A percentile compares a stretch with the other conserved stretches of the same genome.
phyloP scores from a whole-genome alignment of 2,797 vertebrate species.

The Rhinichthys osculus region DNA sequence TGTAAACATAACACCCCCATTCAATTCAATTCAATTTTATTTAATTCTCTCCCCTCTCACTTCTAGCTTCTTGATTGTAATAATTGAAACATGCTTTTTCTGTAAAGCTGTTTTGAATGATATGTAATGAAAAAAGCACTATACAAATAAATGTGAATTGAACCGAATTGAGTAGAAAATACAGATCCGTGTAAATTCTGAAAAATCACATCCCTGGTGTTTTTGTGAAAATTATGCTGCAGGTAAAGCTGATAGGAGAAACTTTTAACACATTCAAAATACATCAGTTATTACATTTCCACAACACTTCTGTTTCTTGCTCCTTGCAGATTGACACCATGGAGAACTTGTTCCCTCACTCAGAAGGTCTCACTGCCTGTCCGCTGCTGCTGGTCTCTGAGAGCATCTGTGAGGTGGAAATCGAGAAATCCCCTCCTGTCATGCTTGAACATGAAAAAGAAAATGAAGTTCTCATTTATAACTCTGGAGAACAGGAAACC shows the following conservation, averaged over 20 bases:
- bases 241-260: not conserved
- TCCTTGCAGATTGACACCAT: constrained; percentile 84
- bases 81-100: no score
- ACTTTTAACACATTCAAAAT: not conserved
- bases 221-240: not conserved
- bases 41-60: no score
- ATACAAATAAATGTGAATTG: no score
- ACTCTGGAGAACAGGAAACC: constrained; percentile 15
- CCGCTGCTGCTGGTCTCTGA: constrained; percentile 86
- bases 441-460: constrained; percentile 61
- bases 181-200: not conserved
- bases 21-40: no score
- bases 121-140: no score
- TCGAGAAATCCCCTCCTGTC: constrained; percentile 69
- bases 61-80: no score
- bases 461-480: constrained; percentile 21
- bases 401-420: constrained; percentile 84
- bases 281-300: not conserved
- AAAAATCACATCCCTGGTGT: not conserved
- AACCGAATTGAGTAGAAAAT: not conserved
- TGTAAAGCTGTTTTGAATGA: no score
- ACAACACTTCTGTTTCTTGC: not conserved
- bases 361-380: constrained; percentile 77
- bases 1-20: no score
- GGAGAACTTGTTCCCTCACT: constrained; percentile 84